Conservation (phyloP, 2,113 vertebrate genomes). For the Isurus oxyrinchus region DNA sequence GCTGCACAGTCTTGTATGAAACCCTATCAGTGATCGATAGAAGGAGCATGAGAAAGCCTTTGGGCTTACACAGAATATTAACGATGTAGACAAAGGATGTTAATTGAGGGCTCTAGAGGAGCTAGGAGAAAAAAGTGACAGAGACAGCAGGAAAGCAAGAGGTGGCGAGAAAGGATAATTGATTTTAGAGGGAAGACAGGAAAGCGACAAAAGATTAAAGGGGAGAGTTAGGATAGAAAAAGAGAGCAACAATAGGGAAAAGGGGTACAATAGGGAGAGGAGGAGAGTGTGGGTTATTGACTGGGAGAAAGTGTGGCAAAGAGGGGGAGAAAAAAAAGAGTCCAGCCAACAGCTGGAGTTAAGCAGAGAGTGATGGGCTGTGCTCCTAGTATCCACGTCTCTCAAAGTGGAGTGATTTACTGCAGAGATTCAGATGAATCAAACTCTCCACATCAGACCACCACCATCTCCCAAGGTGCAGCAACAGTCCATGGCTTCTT, state of each 20-base stretch:
- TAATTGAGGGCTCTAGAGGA: background rate
- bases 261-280: constrained; percentile 41
- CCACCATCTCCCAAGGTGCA: constrained; percentile 78
- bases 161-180: background rate
- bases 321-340: background rate
- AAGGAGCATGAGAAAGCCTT: background rate
- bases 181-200: constrained; percentile 36
- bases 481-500: constrained; percentile 79
- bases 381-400: constrained; percentile 95
- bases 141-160: background rate
- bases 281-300: constrained; percentile 39
- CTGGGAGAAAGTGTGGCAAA: background rate
- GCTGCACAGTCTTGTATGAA: background rate
- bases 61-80: constrained; percentile 26
- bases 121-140: background rate
- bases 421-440: constrained; percentile 94
- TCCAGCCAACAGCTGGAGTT: constrained; percentile 39
- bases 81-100: constrained; percentile 23
- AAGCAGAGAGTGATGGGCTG: constrained; percentile 77
- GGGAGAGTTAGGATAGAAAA: constrained; percentile 43
- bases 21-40: background rate
- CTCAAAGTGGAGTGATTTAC: constrained; percentile 95
- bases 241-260: constrained; percentile 42
- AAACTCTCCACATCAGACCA: constrained; percentile 80
- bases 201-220: constrained; percentile 36